Base-by-base conservation (phyloP, 2,113 vertebrate species). In the Thalassoma bifasciatum region DNA sequence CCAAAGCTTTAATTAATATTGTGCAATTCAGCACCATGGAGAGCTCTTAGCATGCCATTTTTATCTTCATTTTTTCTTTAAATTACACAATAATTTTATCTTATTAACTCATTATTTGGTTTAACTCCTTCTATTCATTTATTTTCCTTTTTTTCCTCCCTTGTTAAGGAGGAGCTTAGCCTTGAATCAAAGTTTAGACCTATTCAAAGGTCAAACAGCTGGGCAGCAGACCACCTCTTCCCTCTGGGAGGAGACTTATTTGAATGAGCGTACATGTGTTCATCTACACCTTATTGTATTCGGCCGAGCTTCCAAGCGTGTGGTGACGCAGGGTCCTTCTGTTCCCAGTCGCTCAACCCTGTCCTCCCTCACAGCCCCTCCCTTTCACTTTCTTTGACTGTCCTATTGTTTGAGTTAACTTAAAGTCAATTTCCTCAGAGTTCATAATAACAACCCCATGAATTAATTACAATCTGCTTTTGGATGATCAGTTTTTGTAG, bases 321-420 rank as follows among this genome's bases (percentile, higher is more conserved):
- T 73, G 42, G 69, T 46, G 44, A 60, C 75, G 70, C 60, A 46
- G 50, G 8, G 63, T 58, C 30, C 26, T 53, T 90, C 85, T 93
- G 86, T 93, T 91, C 86, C 58, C 66, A 81, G 64, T 56, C 91
- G 85, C 60, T 91, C 91, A 91, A 85, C 77, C 93, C 72, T 88
- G 70, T 90, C 91, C 85, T 75, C 82, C 44, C 36, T 64, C 54
- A 62, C 71, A n/a, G 12, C 64, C 63, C 62, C 66, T 46, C 77
- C 72, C 84, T 82, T 84, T 64, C 66, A 60, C 67, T 81, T 79
- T 85, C 79, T 83, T 74, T 79, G 66, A 70, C 57, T 30, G 61
- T 75, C 71, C 81, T 83, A 77, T 77, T 37, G 52, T 59, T 63
- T 79, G 71, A 77, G 73, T 89, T 81, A 84, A 72, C 60, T 79